phyloP scores from a whole-genome alignment of 2,888 invertebrate genomes.

The Leucophora obtusa region DNA sequence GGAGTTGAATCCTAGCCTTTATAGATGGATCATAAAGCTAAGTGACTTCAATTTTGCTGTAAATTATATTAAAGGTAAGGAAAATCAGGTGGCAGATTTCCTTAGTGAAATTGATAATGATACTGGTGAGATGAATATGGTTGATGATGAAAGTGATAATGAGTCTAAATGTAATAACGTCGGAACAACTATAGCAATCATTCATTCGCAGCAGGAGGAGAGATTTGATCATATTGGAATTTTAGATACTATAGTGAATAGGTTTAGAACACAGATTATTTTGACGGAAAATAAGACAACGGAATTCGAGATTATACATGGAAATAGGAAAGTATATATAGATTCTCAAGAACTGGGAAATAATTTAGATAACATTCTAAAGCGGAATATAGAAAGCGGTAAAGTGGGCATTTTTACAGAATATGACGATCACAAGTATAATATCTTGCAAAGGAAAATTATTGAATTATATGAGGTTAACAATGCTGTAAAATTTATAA shows the following conservation, averaged over 20 bases:
- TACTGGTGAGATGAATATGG: constrained; percentile 19
- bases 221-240: background rate
- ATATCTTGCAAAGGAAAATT: too few relatives aligned
- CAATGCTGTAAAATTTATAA: too few relatives aligned
- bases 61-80: constrained; percentile 19
- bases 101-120: constrained; percentile 8
- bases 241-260: constrained; percentile 22
- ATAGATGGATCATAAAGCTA: too few relatives aligned
- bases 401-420: constrained; percentile 47
- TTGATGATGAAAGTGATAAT: background rate
- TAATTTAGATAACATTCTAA: constrained; percentile 29
- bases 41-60: constrained; percentile 18
- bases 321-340: constrained; percentile 25
- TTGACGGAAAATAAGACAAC: background rate
- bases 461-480: too few relatives aligned
- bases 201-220: background rate
- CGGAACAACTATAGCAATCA: background rate
- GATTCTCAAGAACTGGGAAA: constrained; percentile 26
- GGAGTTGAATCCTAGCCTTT: too few relatives aligned
- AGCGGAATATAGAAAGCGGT: constrained; percentile 17
- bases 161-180: background rate
- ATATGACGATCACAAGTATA: constrained; percentile 25
- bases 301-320: background rate
- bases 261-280: constrained; percentile 26
- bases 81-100: constrained; percentile 22